A percentile compares a stretch with the other conserved stretches of the same genome.
Conservation (phyloP, 92 coral and sea anemone species). For the Muricea muricata region DNA sequence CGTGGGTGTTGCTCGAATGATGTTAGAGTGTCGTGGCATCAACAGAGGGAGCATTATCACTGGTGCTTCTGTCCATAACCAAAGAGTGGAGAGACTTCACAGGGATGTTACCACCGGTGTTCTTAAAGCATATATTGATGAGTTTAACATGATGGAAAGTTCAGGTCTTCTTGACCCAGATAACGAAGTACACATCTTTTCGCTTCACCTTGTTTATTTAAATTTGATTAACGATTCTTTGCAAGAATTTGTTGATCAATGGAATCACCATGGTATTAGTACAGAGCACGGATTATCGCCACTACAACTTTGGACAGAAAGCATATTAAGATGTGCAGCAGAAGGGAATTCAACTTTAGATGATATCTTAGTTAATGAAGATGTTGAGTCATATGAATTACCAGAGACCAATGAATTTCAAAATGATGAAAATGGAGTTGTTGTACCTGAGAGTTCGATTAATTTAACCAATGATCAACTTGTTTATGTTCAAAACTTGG, state of each 20-base stretch:
- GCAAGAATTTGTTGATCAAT: conserved; percentile 43
- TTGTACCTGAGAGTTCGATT: conserved; percentile 45
- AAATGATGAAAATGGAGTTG: conserved; percentile 44
- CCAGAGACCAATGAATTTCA: conserved; percentile 18
- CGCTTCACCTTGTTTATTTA: conserved; percentile 49
- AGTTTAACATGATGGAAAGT: conserved; percentile 44
- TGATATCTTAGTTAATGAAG: conserved; percentile 54
- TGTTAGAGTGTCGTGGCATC: conserved; percentile 47
- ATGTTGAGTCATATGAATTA: conserved; percentile 44
- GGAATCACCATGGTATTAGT: conserved; percentile 53
- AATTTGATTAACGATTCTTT: conserved; percentile 35
- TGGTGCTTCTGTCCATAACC: conserved; percentile 46
- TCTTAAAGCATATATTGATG: conserved; percentile 23
- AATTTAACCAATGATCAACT: conserved; percentile 40
- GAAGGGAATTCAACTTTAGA: conserved; percentile 54
- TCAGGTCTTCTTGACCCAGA: conserved; percentile 50
- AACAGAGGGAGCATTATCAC: conserved; percentile 50
- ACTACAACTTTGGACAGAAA: conserved; percentile 43
- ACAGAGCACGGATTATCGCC: conserved; percentile 47
- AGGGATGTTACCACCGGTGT: conserved; percentile 53
- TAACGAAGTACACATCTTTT: conserved; percentile 47
- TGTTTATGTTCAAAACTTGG: conserved; percentile 41
- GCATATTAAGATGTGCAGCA: conserved; percentile 46
- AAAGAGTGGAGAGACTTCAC: conserved; percentile 50
- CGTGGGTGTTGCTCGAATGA: conserved; percentile 42